These are phyloP conservation scores for Pipra filicauda DNA, from an alignment of 2,113 vertebrate species.

Conservation along the genomic window DNA sequence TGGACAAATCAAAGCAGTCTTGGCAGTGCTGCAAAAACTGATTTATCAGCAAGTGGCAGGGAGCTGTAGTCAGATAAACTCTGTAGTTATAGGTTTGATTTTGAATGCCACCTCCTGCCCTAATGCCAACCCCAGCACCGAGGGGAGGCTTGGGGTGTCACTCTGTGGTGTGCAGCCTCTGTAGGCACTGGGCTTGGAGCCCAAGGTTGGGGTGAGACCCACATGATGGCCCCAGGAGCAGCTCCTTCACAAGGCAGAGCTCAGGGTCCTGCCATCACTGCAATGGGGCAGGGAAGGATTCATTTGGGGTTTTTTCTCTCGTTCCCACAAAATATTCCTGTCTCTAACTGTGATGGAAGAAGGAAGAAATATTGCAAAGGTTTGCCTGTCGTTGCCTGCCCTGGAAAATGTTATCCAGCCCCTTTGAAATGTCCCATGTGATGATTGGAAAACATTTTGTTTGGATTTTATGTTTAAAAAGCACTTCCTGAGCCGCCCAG, in stretches of 20 bases:
- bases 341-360: background rate
- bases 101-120: background rate
- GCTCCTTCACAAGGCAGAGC: accelerated
- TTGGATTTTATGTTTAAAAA: background rate
- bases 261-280: background rate
- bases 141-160: background rate
- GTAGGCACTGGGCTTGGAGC: background rate
- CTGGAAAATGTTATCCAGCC: background rate
- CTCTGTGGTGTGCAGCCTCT: background rate
- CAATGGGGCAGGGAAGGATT: background rate
- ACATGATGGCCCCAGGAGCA: accelerated
- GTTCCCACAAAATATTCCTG: background rate
- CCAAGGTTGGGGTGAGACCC: accelerated
- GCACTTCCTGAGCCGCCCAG: background rate
- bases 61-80: background rate
- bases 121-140: background rate
- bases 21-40: background rate
- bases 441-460: background rate
- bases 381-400: background rate
- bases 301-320: background rate
- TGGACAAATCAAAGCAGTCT: background rate
- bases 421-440: background rate
- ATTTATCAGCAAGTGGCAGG: background rate
- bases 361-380: background rate
- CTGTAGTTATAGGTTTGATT: background rate